Conservation (phyloP, 2,888 invertebrate genomes). For the Pteria penguin region DNA sequence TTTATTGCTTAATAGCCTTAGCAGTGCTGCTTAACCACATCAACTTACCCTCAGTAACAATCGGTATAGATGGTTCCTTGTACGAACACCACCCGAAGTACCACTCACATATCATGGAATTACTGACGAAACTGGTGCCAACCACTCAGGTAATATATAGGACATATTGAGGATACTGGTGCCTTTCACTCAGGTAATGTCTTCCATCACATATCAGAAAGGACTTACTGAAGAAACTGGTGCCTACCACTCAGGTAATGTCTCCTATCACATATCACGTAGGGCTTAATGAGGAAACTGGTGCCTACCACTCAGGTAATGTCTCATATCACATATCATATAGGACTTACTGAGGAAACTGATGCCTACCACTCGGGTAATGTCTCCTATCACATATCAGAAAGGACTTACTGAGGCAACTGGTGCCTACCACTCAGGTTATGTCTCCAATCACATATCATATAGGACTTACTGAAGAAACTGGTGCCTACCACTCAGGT, state of each 20-base stretch:
- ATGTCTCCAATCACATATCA: constrained; percentile 83
- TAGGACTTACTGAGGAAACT: constrained; percentile 84
- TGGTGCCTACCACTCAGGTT: constrained; percentile 85
- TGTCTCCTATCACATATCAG: too few relatives aligned
- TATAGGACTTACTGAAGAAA: constrained; percentile 83
- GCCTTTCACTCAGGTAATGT: too few relatives aligned
- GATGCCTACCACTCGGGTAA: too few relatives aligned
- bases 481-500: constrained; percentile 85
- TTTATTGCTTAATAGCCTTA: constrained; percentile 82
- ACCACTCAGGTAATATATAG: constrained; percentile 83
- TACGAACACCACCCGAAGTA: constrained; percentile 88
- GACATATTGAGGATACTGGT: too few relatives aligned
- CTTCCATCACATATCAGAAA: too few relatives aligned
- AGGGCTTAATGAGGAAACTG: too few relatives aligned
- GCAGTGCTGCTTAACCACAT: constrained; percentile 86
- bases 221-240: constrained; percentile 84
- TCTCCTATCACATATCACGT: constrained; percentile 84
- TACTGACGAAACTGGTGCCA: constrained; percentile 84
- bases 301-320: too few relatives aligned
- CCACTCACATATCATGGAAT: constrained; percentile 84
- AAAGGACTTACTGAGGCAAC: constrained; percentile 83
- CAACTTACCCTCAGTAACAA: constrained; percentile 83
- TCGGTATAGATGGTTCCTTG: constrained; percentile 90
- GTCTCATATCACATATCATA: too few relatives aligned
- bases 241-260: constrained; percentile 84